Evolutionary conservation across 2,797 vertebrate genomes (phyloP), one percentile per base, ranked within the genome.

Genomic region (Gorsachius magnificus): DNA sequence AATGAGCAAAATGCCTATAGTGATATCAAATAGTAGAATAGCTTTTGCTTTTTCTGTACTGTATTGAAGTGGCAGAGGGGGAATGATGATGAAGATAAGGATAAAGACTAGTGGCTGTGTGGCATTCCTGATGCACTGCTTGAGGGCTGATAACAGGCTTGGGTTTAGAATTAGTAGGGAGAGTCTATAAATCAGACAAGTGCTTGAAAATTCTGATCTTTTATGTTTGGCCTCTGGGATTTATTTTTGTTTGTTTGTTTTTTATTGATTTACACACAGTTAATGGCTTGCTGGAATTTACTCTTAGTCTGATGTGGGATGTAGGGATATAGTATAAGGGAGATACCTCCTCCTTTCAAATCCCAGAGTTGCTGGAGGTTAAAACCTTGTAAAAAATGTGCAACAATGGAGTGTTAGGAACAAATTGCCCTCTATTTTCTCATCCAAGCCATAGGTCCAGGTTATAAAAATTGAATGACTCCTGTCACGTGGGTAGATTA

Each of bases 231-330:
- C 92, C 26, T 74, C 78, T 92, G 69, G 82, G 91, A 95, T 89
- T 96, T 96, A 95, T 97, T 96, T 95, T 92, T 96, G 92, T 93
- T 97, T 95, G 93, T 3, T 89, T 93, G 76, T 8, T 53, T 89
- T 86, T 85, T 94, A 96, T 89, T 92, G 96, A 96, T 96, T 93
- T 77, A 90, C 64, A 66, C 75, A 75, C 21, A 46, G 17, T 72
- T 92, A 95, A 91, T 83, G 92, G 90, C 85, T 93, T 94, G 82
- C 89, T 91, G 94, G 84, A 88, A 94, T 96, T 96, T 95, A 61
- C 85, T 89, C 54, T 89, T 68, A 89, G 89, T 93, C 92, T 85
- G 87, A 70, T 90, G 92, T 78, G 89, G 92, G 84, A 91, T 88
- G 90, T 81, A 76, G 92, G 89, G 92, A 93, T 92, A 76, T 53